Evolutionary conservation across 35 echinoderm and acorn worm species (phyloP).

Genomic region (Lytechinus pictus): DNA sequence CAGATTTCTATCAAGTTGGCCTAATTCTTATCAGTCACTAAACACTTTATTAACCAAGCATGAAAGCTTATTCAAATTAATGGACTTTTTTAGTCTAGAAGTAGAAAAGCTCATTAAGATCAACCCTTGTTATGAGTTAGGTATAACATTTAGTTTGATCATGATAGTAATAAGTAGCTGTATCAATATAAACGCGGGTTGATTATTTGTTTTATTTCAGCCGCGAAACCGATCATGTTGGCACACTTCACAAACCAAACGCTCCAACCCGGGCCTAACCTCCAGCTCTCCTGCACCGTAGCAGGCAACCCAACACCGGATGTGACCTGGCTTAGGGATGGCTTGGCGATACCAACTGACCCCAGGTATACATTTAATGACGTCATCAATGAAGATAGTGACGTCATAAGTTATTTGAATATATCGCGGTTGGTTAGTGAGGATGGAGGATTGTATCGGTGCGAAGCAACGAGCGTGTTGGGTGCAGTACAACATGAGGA

Average conservation of each 20-base stretch:
- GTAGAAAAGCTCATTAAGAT: no score
- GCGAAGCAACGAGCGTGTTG: conserved; percentile 81
- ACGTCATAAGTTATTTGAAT: conserved; percentile 92
- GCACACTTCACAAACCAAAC: conserved; percentile 84
- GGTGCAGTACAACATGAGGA: conserved; percentile 71
- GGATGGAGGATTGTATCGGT: conserved; percentile 93
- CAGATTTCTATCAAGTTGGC: no score
- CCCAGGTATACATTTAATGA: conserved; percentile 67
- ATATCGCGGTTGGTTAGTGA: conserved; percentile 81
- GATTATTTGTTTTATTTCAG: no score
- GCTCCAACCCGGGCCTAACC: conserved; percentile 86
- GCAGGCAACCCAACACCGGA: conserved; percentile 88
- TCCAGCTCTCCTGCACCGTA: conserved; percentile 78
- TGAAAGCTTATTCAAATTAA: no score
- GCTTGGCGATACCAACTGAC: conserved; percentile 55
- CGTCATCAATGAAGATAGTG: conserved; percentile 87
- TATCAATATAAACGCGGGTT: no score
- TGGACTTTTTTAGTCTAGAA: no score
- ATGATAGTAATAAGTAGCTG: no score
- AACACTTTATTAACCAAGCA: no score
- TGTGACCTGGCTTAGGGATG: conserved; percentile 89
- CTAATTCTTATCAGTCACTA: no score
- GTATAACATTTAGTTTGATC: no score
- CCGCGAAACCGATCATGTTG: conserved; percentile 64
- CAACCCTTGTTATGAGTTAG: no score